Percentiles rank a stretch among this genome's conserved stretches.
Conservation (phyloP, 2,113 vertebrate genomes). For the Turdus rufiventris region DNA sequence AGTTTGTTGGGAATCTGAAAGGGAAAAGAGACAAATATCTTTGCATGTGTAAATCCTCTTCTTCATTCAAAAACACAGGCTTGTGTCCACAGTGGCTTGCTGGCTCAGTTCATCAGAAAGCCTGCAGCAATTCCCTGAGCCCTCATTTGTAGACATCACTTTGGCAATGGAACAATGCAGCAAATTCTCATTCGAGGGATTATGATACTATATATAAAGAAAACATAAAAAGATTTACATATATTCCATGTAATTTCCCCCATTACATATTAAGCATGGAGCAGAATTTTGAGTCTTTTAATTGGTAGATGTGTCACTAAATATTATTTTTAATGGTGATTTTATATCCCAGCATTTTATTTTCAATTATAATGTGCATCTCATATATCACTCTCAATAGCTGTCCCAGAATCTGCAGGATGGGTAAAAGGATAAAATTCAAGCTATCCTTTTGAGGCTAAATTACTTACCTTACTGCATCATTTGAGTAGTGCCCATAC, state of each 20-base stretch:
- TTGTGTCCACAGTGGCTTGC: conserved; percentile 30
- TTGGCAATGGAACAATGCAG: conserved; percentile 30
- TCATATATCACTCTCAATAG: background rate
- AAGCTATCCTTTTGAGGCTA: background rate
- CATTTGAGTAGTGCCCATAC: background rate
- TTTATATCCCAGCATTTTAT: background rate
- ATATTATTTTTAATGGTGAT: background rate
- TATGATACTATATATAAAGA: background rate
- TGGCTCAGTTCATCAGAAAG: conserved; percentile 18
- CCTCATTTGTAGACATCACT: background rate
- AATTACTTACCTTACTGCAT: background rate
- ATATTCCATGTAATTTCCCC: background rate
- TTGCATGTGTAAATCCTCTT: conserved; percentile 1
- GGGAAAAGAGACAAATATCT: conserved; percentile 1
- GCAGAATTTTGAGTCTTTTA: background rate
- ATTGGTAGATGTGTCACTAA: background rate
- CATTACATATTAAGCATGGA: background rate
- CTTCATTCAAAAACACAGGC: conserved; percentile 22
- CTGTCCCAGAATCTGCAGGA: background rate
- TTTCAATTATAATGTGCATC: background rate
- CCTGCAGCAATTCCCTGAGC: background rate
- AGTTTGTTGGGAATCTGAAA: background rate
- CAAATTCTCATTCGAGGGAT: conserved; percentile 12
- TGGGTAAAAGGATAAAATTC: background rate
- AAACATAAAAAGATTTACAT: conserved; percentile 24